Conservation (phyloP, 2,888 invertebrate genomes). For the Mesoligia furuncula region DNA sequence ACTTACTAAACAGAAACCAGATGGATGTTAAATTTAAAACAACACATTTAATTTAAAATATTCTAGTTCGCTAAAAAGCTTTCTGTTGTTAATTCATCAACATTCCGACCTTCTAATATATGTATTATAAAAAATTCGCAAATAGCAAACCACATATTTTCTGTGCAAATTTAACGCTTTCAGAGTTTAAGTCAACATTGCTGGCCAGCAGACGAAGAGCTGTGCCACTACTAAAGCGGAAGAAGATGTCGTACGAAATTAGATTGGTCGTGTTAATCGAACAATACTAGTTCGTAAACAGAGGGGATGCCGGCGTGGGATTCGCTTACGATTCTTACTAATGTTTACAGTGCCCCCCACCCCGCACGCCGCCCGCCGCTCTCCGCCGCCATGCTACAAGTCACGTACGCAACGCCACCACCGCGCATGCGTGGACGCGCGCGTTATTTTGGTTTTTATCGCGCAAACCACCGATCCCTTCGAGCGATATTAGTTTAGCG, state of each 20-base stretch:
- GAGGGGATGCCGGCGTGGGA: constrained; percentile 75
- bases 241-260: constrained; percentile 50
- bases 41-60: constrained; percentile 1
- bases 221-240: constrained; percentile 11
- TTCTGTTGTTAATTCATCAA: constrained; percentile 30
- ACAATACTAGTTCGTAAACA: constrained; percentile 79
- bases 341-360: constrained; percentile 78
- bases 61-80: constrained; percentile 34
- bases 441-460: constrained; percentile 84
- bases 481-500: constrained; percentile 92
- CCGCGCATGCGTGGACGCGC: constrained; percentile 81
- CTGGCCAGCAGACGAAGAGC: constrained; percentile 32
- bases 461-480: constrained; percentile 72
- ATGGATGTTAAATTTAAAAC: not conserved
- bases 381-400: constrained; percentile 84
- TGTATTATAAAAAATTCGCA: constrained; percentile 18
- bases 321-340: constrained; percentile 73
- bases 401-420: constrained; percentile 85
- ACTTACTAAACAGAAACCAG: not conserved
- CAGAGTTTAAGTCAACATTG: constrained; percentile 55
- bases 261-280: constrained; percentile 62
- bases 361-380: constrained; percentile 65
- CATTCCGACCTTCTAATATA: constrained; percentile 24
- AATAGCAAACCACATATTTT: constrained; percentile 40
- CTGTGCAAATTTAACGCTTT: constrained; percentile 57